Percentiles rank a stretch among this genome's conserved stretches.
Evolutionary conservation across 2,888 invertebrate species (phyloP).

Genomic region (Trichogramma dendrolimi): DNA sequence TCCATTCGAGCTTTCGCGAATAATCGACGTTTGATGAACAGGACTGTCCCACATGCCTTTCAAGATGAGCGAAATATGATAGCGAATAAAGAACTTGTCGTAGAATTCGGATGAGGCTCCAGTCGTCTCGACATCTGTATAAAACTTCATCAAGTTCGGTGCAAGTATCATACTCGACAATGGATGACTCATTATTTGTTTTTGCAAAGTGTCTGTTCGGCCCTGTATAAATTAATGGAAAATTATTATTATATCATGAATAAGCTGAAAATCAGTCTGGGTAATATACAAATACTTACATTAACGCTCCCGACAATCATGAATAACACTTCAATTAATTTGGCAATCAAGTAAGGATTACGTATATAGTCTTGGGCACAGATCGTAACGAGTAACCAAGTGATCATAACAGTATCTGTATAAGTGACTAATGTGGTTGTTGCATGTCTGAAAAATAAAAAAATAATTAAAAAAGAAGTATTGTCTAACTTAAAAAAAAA

Average conservation of each 20-base stretch:
- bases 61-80: slow-evolving; percentile 95
- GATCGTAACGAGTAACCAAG: slow-evolving; percentile 83
- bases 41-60: slow-evolving; percentile 94
- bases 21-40: slow-evolving; percentile 79
- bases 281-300: slow-evolving; percentile 32
- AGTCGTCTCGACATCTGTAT: slow-evolving; percentile 95
- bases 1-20: slow-evolving; percentile 85
- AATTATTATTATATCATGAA: neutral
- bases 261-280: neutral
- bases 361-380: slow-evolving; percentile 87
- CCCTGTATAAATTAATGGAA: slow-evolving; percentile 34
- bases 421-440: slow-evolving; percentile 71
- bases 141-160: slow-evolving; percentile 94
- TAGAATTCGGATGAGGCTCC: slow-evolving; percentile 98
- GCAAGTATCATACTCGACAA: slow-evolving; percentile 78
- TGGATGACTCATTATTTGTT: slow-evolving; percentile 82
- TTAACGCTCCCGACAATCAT: slow-evolving; percentile 71
- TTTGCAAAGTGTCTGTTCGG: slow-evolving; percentile 59
- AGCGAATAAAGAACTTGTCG: slow-evolving; percentile 97
- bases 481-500: neutral
- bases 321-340: slow-evolving; percentile 87
- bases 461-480: neutral
- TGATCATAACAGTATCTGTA: slow-evolving; percentile 78
- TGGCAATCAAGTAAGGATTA: slow-evolving; percentile 95
- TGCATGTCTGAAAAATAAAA: slow-evolving; percentile 62